Conservation (phyloP, 2,888 invertebrate genomes). For the Tetragnatha montana region DNA sequence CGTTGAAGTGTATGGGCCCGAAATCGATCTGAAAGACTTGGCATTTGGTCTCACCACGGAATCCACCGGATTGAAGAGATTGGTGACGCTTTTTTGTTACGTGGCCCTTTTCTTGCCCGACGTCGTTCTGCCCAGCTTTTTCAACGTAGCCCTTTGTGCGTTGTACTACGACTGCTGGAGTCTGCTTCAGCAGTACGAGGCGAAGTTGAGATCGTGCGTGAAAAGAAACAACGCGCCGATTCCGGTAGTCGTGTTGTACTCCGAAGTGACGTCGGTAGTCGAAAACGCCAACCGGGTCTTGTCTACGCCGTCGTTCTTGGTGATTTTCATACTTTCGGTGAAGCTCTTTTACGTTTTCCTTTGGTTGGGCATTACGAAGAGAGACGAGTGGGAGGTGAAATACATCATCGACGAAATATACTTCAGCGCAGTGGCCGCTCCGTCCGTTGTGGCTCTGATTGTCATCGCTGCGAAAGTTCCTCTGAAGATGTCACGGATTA, state of each 20-base stretch:
- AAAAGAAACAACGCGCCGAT: too few relatives aligned
- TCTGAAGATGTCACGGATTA: neutral
- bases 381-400: neutral
- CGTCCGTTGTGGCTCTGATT: neutral
- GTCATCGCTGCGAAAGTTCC: neutral
- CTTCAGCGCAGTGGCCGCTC: neutral
- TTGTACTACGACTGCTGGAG: too few relatives aligned
- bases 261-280: neutral
- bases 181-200: too few relatives aligned
- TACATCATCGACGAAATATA: neutral
- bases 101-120: neutral
- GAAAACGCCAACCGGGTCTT: neutral
- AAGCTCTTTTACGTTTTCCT: neutral
- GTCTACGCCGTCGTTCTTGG: neutral
- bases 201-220: too few relatives aligned
- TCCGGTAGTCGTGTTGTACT: too few relatives aligned
- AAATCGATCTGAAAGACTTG: neutral
- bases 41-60: neutral
- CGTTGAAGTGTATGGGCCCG: neutral
- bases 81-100: neutral
- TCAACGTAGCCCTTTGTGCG: neutral
- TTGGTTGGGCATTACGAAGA: neutral
- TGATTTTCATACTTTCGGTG: neutral
- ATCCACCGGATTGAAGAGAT: neutral
- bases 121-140: neutral